Evolutionary conservation across 2,888 invertebrate genomes (phyloP), one percentile per base, ranked within the genome.

Genomic region (Polia nebulosa): DNA sequence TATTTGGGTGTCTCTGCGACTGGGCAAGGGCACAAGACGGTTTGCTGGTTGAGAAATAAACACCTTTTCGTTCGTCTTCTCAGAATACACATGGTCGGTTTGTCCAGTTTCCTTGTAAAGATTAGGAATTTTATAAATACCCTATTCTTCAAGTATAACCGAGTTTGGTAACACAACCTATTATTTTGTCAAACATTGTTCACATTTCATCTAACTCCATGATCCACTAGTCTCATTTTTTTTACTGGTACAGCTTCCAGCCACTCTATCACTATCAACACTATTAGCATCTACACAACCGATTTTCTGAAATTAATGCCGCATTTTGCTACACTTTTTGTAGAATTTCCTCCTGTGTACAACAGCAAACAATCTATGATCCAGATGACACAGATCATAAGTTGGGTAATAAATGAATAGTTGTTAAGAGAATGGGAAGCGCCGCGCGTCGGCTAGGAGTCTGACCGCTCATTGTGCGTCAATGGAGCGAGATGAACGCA

Each of bases 401-500:
- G 45, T 34, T 66, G 39, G 22, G 7, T 1, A 44, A 7, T 11
- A 8, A 0, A 41, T n/a, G n/a, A n/a, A n/a, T n/a, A n/a, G n/a
- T n/a, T n/a, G n/a, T n/a, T n/a, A n/a, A n/a, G n/a, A n/a, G n/a
- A n/a, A n/a, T n/a, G n/a, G n/a, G n/a, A n/a, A n/a, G n/a, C n/a
- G n/a, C n/a, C 17, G 25, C 44, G 44, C 4, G n/a, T 29, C 29
- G 22, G 44, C 36, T 3, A 57, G 39, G 6, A 29, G 44, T 57
- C 49, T 17, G 2, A 41, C 11, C 20, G 27, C n/a, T 36, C 27
- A 45, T 17, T 58, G 32, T 61, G 39, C 32, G 29, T n/a, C 32
- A 75, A 57, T 66, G 44, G 25, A 67, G 67, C 56, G 51, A n/a
- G 67, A 47, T 44, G 34, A 51, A n/a, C 27, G 34, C 49, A 72